Evolutionary conservation across 2,888 invertebrate species (phyloP).

Genomic region (Apotomis capreana): DNA sequence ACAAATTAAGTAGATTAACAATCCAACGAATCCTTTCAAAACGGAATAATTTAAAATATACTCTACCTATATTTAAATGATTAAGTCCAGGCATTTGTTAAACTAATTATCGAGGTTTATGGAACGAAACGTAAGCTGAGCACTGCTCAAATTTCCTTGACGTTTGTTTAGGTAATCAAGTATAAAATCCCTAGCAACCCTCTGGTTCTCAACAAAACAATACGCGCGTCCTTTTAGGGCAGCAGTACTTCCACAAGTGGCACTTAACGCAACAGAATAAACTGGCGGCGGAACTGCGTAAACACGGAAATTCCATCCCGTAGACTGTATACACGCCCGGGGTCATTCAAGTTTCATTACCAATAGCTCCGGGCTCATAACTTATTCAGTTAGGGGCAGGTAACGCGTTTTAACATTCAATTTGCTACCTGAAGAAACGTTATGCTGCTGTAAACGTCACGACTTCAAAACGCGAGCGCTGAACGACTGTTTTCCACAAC

Average conservation of each 20-base stretch:
- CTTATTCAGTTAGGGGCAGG: conserved; percentile 80
- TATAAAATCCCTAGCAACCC: conserved; percentile 42
- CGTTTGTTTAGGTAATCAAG: conserved; percentile 39
- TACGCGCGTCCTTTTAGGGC: conserved; percentile 48
- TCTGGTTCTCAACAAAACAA: conserved; percentile 50
- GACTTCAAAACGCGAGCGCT: conserved; percentile 51
- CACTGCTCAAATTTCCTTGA: conserved; percentile 15
- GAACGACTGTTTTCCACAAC: conserved; percentile 14
- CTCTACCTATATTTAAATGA: background rate
- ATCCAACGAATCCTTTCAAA: background rate
- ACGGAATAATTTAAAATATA: background rate
- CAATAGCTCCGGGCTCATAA: conserved; percentile 77
- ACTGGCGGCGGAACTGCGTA: conserved; percentile 58
- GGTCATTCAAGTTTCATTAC: conserved; percentile 81
- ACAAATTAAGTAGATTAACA: too few species aligned
- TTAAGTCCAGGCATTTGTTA: background rate
- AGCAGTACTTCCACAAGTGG: conserved; percentile 54
- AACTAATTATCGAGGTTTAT: conserved; percentile 4
- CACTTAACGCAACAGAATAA: conserved; percentile 64
- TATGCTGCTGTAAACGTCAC: conserved; percentile 61
- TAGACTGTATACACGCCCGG: conserved; percentile 65
- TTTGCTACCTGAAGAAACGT: conserved; percentile 73
- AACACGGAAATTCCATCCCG: conserved; percentile 71
- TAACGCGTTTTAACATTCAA: conserved; percentile 79
- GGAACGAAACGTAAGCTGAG: conserved; percentile 7